Base-by-base conservation (phyloP, 2,113 vertebrate species). In the Paramormyrops kingsleyae region DNA sequence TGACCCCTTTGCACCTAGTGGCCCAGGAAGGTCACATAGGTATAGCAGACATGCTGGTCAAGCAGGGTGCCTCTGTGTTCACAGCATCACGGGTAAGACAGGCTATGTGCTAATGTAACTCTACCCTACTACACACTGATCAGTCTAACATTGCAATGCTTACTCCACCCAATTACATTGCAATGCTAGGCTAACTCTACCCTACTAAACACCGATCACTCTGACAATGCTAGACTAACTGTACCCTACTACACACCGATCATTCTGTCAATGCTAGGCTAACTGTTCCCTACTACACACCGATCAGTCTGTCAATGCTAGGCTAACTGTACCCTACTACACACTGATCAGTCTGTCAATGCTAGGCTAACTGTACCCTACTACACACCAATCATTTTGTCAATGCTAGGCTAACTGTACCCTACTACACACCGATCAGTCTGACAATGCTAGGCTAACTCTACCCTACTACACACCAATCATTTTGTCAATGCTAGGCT, bases 1-100 rank as follows among this genome's bases (percentile, higher is more conserved):
- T 99, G 93, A 99, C 97, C 1, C 97, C 99, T 27, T 96, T 99
- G 90, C 99, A 99, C 90, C 97, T 99, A 27, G 98, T 97, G 66
- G 98, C 98, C 89, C 99, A 99, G 90, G 98, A 99, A 92, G 98
- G 98, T 19, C 98, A 99, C 0, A 95, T 99, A 62, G 96, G 95
- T 27, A 97, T 99, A n/a, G 97, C 98, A 31, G 98, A 99, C 21
- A 95, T 97, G 74, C 94, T 99, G 89, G 95, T 98, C 92, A 98
- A 97, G 92, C 97, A 99, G 0, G 97, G 97, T 4, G 98, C 98
- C n/a, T 96, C 94, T 0, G 97, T 98, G 91, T 97, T 98, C 0
- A 95, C 98, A 86, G 94, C 92, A 0, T 98, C 98, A 62, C 96
- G 97, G 97, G 99, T 99, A 95, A 96, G 91, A 87, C 7, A 21